Evolutionary conservation across 2,888 invertebrate species (phyloP), one percentile per base, ranked within the genome.

Genomic region (Luperina nickerlii): DNA sequence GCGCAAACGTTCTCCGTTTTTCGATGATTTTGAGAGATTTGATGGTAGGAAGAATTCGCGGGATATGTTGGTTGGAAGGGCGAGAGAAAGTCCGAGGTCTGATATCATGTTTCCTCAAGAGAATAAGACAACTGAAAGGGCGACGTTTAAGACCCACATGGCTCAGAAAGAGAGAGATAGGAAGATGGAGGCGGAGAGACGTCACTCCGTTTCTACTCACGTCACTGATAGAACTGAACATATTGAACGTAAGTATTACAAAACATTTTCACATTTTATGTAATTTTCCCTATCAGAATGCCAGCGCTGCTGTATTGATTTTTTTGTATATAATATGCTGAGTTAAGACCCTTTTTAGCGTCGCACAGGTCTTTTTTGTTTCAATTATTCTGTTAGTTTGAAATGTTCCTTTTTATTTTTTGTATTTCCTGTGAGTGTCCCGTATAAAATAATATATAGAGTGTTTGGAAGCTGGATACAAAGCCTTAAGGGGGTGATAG

Each of bases 101-200:
- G 97, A 95, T 87, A 92, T 93, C 0, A 91, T 95, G 76, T 95
- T 93, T 71, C 93, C 95, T 0, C 91, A 93, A 6, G 96, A 96
- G 2, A 94, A 91, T 82, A 93, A 95, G 79, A 87, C 92, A 68
- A 88, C 92, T 2, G 97, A 97, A 76, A 95, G 98, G 72, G 97
- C 98, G 0, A 98, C 98, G 1, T 98, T 98, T 90, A 97, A 98
- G 89, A 98, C 98, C 1, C 98, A 98, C 90, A 98, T 98, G 97
- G 97, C 97, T 0, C 97, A 98, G 91, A 98, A 98, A 85, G 97
- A 98, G 89, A 96, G 98, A 87, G 96, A 97, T 69, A 94, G 96
- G 76, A 96, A 96, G 86, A 95, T 97, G 78, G 98, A 98, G 90
- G 97, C 98, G 7, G 98, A 98, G 87, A 97, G 98, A 81, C 97